phyloP scores from a whole-genome alignment of 2,797 vertebrate species.

The Spinus pinus region DNA sequence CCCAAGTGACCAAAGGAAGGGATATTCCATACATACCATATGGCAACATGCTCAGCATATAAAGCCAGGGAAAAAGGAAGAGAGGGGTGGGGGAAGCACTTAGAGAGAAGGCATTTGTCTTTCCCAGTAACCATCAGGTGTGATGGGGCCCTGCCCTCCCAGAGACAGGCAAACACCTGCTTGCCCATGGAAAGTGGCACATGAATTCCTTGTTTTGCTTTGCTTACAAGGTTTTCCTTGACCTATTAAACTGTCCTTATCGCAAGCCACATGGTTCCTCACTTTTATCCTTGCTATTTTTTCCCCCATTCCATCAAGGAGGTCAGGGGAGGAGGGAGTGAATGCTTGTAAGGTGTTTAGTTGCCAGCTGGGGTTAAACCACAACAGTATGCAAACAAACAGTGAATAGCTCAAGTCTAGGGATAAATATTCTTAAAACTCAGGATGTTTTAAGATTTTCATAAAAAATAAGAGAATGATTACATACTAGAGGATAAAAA shows the following conservation, averaged over 20 bases:
- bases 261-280: not conserved
- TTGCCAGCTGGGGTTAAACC: not conserved
- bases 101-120: fast-evolving
- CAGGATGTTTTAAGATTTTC: not conserved
- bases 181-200: not conserved
- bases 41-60: not conserved
- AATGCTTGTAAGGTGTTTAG: not conserved
- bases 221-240: not conserved
- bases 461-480: not conserved
- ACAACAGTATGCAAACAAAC: not conserved
- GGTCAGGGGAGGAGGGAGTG: fast-evolving
- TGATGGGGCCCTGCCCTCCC: not conserved
- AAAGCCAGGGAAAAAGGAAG: not conserved
- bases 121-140: fast-evolving
- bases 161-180: not conserved
- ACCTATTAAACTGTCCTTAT: not conserved
- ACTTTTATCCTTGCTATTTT: not conserved
- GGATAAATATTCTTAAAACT: not conserved
- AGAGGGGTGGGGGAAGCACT: not conserved
- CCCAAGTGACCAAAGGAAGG: not conserved
- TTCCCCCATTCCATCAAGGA: too few species aligned
- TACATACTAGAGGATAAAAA: not conserved
- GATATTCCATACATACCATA: not conserved
- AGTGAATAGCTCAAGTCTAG: not conserved
- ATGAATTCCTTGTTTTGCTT: not conserved